These are phyloP conservation scores for Notiomystis cincta DNA, from an alignment of 2,113 vertebrate genomes.

Conservation along the genomic window DNA sequence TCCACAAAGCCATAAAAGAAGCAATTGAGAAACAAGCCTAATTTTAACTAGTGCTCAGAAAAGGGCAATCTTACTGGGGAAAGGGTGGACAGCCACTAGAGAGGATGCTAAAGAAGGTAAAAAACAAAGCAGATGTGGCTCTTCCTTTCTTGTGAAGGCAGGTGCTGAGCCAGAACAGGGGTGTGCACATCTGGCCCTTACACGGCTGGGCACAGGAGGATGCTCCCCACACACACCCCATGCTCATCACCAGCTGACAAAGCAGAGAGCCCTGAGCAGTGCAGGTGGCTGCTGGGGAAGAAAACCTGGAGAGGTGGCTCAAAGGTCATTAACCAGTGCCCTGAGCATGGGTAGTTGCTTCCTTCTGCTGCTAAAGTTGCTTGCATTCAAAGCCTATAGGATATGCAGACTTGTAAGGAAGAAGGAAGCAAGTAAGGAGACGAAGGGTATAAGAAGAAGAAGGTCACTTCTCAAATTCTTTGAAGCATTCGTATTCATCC, in stretches of 20 bases:
- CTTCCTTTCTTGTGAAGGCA: neutral
- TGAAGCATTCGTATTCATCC: neutral
- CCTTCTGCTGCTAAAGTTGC: neutral
- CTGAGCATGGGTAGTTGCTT: neutral
- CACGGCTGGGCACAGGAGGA: rapidly evolving
- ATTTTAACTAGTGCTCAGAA: neutral
- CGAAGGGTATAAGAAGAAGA: neutral
- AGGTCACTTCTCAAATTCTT: neutral
- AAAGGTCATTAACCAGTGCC: neutral
- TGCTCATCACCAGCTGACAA: neutral
- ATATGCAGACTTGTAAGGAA: neutral
- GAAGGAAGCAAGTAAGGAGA: neutral
- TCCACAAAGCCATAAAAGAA: conserved; percentile 30
- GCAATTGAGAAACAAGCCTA: neutral
- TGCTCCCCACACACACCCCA: neutral
- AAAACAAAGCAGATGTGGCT: neutral
- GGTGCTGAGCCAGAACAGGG: rapidly evolving
- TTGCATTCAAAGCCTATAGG: neutral
- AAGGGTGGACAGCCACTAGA: neutral
- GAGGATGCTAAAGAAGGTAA: neutral
- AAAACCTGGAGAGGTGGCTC: neutral
- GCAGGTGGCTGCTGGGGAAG: neutral
- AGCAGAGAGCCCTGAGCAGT: neutral
- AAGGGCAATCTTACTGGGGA: neutral
- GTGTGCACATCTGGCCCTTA: neutral